Evolutionary conservation across 1,140 invertebrate genomes (phyloP).

Genomic region (Spodoptera litura): DNA sequence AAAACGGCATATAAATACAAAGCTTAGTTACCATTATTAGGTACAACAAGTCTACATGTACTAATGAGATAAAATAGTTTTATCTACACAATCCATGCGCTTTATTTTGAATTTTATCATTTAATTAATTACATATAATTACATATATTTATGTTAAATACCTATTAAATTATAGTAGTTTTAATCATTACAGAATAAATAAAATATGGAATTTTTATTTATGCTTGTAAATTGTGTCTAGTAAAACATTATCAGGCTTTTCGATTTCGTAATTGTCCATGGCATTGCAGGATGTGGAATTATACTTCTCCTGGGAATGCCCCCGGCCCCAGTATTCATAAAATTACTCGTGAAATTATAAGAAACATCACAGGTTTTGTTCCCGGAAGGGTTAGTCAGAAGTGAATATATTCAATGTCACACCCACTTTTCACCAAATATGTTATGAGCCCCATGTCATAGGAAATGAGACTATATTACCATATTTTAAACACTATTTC

Average conservation of each 20-base stretch:
- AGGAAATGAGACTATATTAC: too few relatives aligned
- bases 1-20: neutral
- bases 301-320: too few relatives aligned
- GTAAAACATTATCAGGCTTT: neutral
- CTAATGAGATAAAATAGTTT: slow-evolving; percentile 29
- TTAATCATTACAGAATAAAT: neutral
- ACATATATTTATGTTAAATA: slow-evolving; percentile 5
- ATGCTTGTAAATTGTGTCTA: neutral
- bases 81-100: slow-evolving; percentile 29
- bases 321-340: too few relatives aligned
- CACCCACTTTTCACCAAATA: too few relatives aligned
- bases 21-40: neutral
- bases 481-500: too few relatives aligned
- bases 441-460: too few relatives aligned
- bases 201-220: neutral
- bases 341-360: too few relatives aligned
- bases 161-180: slow-evolving; percentile 17
- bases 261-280: neutral
- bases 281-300: too few relatives aligned
- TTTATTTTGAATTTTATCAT: slow-evolving; percentile 35
- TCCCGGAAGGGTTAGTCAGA: too few relatives aligned
- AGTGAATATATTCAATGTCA: too few relatives aligned
- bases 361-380: too few relatives aligned
- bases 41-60: slow-evolving; percentile 10
- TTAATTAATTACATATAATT: slow-evolving; percentile 39